These are phyloP conservation scores for Dicranocentrus wangi DNA, from an alignment of 2,888 invertebrate genomes.

Conservation along the genomic window DNA sequence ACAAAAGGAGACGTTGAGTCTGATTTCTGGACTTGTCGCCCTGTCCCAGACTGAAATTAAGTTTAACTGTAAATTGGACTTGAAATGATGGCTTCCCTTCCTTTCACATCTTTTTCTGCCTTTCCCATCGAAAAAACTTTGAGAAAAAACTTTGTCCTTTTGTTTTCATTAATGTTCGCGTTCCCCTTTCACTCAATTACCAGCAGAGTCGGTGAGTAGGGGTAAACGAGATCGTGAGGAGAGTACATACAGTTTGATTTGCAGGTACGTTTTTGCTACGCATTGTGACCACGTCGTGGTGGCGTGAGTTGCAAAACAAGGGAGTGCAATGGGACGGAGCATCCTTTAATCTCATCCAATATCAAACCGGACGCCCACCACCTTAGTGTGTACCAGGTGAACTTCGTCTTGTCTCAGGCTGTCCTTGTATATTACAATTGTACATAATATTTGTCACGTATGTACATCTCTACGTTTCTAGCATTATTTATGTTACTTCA, in stretches of 20 bases:
- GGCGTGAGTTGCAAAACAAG: conserved; percentile 41
- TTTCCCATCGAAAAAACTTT: conserved; percentile 20
- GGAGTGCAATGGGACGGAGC: conserved; percentile 61
- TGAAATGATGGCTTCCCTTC: conserved; percentile 35
- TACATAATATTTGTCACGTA: conserved; percentile 11
- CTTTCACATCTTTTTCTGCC: conserved; percentile 11
- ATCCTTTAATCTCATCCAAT: conserved; percentile 59
- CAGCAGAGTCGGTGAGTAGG: conserved; percentile 29
- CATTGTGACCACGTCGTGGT: too few relatives aligned
- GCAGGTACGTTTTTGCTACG: too few relatives aligned
- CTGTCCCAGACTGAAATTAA: conserved; percentile 53
- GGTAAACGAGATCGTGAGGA: too few relatives aligned
- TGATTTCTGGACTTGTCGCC: background rate
- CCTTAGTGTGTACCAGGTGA: conserved; percentile 1
- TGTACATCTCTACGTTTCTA: background rate
- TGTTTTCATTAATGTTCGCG: conserved; percentile 65
- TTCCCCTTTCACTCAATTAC: conserved; percentile 62
- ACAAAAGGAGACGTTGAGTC: background rate
- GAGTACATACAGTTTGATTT: too few relatives aligned
- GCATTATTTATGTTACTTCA: conserved; percentile 18
- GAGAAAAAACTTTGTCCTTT: conserved; percentile 59
- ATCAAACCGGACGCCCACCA: conserved; percentile 54
- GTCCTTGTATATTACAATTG: background rate
- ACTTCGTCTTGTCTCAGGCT: background rate
- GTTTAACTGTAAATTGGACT: conserved; percentile 65